Evolutionary conservation across 2,888 invertebrate genomes (phyloP).

Genomic region (Chaitophorus viminalis): DNA sequence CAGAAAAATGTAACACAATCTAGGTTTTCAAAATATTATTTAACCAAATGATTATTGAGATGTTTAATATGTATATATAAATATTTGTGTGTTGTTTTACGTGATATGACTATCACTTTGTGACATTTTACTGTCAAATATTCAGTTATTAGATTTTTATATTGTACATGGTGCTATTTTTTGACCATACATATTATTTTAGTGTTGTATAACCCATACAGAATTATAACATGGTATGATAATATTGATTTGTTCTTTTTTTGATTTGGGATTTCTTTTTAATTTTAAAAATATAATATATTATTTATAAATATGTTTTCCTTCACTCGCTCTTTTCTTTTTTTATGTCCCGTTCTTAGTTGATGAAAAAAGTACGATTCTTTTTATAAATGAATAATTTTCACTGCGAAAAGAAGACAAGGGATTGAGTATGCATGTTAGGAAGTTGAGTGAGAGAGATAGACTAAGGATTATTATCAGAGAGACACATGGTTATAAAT

Average conservation of each 20-base stretch:
- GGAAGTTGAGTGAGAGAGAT: conserved; percentile 27
- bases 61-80: no score
- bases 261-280: not conserved
- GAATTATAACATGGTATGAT: no score
- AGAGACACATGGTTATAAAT: conserved; percentile 56
- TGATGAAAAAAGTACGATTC: conserved; percentile 50
- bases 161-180: not conserved
- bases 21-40: no score
- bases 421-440: conserved; percentile 13
- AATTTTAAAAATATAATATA: not conserved
- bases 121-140: not conserved
- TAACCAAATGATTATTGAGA: no score
- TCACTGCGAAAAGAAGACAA: conserved; percentile 30
- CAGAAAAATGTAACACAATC: no score
- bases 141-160: not conserved
- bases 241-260: not conserved
- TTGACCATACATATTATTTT: not conserved
- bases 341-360: conserved; percentile 12
- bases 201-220: no score
- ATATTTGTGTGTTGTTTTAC: no score
- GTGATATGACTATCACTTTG: no score
- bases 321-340: not conserved
- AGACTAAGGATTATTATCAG: conserved; percentile 58
- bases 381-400: conserved; percentile 59
- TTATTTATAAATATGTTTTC: conserved; percentile 1